These are phyloP conservation scores for Nematolebias whitei DNA, from an alignment of 2,113 vertebrate species.

Conservation along the genomic window DNA sequence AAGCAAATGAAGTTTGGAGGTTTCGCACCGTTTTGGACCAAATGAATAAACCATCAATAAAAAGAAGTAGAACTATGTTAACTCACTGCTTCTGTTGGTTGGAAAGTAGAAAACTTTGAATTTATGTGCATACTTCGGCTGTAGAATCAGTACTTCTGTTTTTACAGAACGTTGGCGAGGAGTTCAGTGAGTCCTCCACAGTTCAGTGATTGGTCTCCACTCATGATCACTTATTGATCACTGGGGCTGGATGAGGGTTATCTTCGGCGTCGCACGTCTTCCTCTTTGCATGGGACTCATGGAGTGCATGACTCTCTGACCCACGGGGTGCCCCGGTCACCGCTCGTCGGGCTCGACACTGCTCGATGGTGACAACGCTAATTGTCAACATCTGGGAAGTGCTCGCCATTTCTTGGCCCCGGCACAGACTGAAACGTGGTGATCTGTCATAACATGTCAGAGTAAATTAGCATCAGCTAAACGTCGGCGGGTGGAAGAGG, in stretches of 20 bases:
- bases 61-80: too few relatives aligned
- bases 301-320: slow-evolving; percentile 36
- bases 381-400: slow-evolving; percentile 78
- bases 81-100: too few relatives aligned
- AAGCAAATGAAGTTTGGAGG: not conserved
- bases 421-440: slow-evolving; percentile 33
- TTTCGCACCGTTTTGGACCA: too few relatives aligned
- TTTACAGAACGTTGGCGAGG: too few relatives aligned
- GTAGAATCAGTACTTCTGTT: too few relatives aligned
- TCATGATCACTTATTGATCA: slow-evolving; percentile 56
- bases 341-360: slow-evolving; percentile 65
- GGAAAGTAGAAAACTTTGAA: too few relatives aligned
- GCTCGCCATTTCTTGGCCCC: slow-evolving; percentile 42
- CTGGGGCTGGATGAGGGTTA: slow-evolving; percentile 17
- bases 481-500: slow-evolving; percentile 4
- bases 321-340: slow-evolving; percentile 42
- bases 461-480: slow-evolving; percentile 70
- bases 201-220: slow-evolving; percentile 5
- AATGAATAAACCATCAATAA: too few relatives aligned
- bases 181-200: slow-evolving; percentile 2
- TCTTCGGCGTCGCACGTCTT: not conserved
- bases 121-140: too few relatives aligned
- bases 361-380: slow-evolving; percentile 70
- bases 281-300: slow-evolving; percentile 13
- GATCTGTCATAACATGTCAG: slow-evolving; percentile 75